Percentiles rank a stretch among this genome's conserved stretches.
phyloP scores from a whole-genome alignment of 2,797 vertebrate species.

The Craterocephalus amniculus region DNA sequence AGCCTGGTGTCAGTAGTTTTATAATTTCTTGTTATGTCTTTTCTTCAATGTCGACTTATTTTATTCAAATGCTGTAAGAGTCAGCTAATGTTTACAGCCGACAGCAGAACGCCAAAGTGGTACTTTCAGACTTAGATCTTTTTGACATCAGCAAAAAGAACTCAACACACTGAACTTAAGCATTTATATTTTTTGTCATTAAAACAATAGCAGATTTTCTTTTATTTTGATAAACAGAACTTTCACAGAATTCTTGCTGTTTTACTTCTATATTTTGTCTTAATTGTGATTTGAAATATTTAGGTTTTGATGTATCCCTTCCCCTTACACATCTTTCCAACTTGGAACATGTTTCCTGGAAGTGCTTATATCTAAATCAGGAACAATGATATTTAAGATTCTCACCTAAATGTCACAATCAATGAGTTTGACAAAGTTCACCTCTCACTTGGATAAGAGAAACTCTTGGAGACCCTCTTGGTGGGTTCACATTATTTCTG shows the following conservation, averaged over 20 bases:
- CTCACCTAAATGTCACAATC: constrained; percentile 76
- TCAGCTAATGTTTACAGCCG: constrained; percentile 17
- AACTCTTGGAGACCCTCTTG: constrained; percentile 50
- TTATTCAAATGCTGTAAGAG: constrained; percentile 41
- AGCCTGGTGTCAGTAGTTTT: constrained; percentile 8
- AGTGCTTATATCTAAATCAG: constrained; percentile 39
- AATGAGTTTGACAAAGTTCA: constrained; percentile 80
- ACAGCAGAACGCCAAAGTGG: constrained; percentile 23
- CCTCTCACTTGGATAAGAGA: constrained; percentile 64
- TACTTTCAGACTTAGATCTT: constrained; percentile 24
- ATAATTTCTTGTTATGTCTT: constrained; percentile 31
- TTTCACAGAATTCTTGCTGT: too few relatives aligned
- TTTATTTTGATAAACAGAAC: neutral
- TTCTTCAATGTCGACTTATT: constrained; percentile 21
- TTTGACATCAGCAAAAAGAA: constrained; percentile 25
- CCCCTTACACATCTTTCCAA: neutral
- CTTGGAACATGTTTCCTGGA: constrained; percentile 26
- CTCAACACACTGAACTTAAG: neutral
- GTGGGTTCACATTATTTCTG: constrained; percentile 71
- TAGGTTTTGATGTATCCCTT: neutral
- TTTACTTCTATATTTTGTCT: neutral
- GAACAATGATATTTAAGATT: constrained; percentile 72
- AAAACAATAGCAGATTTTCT: neutral
- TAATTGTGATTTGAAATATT: neutral
- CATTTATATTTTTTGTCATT: neutral